Conservation (phyloP, 2,113 vertebrate species). For the Phylloscopus whistleri region DNA sequence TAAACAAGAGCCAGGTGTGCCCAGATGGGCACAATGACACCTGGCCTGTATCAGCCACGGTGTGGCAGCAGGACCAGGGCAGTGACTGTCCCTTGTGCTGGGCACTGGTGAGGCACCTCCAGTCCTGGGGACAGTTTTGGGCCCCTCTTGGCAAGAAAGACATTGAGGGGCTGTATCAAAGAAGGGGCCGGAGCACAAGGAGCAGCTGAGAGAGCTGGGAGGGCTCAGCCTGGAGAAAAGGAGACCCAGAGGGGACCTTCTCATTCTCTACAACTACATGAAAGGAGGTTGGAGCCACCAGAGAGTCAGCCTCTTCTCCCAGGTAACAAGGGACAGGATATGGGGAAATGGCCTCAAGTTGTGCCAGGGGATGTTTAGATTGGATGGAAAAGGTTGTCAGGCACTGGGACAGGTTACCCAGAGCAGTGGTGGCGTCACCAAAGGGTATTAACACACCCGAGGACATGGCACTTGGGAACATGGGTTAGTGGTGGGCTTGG, state of each 20-base stretch:
- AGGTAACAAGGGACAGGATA: not conserved
- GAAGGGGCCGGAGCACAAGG: not conserved
- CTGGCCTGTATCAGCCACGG: not conserved
- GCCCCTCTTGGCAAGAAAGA: not conserved
- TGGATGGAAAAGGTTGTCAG: not conserved
- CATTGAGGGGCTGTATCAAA: rapidly evolving
- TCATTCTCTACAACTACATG: not conserved
- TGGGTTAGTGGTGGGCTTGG: not conserved
- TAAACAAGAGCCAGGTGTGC: not conserved
- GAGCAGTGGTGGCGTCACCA: not conserved
- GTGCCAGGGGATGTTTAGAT: not conserved
- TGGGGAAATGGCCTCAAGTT: not conserved
- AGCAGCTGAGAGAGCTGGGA: not conserved
- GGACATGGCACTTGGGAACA: not conserved
- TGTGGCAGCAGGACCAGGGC: not conserved
- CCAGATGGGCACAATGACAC: not conserved
- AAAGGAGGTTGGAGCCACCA: not conserved
- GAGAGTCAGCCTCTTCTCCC: not conserved
- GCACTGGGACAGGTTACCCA: not conserved
- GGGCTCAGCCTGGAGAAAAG: not conserved
- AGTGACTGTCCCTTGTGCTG: not conserved
- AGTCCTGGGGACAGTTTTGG: not conserved
- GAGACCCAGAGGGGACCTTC: not conserved
- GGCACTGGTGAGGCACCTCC: not conserved
- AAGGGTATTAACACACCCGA: not conserved